Conservation (phyloP, 2,888 invertebrate genomes). For the Plagiodera versicolora region DNA sequence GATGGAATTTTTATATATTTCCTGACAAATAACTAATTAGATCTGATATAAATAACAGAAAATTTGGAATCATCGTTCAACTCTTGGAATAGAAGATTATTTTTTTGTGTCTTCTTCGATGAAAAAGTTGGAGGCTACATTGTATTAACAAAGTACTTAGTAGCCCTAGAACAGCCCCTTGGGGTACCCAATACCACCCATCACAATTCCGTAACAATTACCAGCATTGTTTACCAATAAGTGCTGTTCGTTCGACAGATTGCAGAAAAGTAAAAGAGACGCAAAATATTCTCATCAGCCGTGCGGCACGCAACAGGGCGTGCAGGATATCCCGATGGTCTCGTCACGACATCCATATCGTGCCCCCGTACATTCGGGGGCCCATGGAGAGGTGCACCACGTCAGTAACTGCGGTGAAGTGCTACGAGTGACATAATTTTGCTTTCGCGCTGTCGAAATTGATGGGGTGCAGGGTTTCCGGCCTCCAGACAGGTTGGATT, state of each 20-base stretch:
- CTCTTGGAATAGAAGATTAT: too few relatives aligned
- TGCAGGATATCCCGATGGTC: slow-evolving; percentile 45
- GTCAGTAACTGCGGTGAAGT: slow-evolving; percentile 6
- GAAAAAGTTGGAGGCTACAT: too few relatives aligned
- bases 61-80: too few relatives aligned
- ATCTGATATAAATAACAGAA: too few relatives aligned
- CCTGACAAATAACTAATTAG: too few relatives aligned
- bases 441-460: neutral
- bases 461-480: neutral
- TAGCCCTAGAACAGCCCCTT: too few relatives aligned
- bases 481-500: too few relatives aligned
- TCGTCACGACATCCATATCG: slow-evolving; percentile 41
- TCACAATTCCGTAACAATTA: too few relatives aligned
- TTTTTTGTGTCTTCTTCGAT: too few relatives aligned
- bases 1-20: too few relatives aligned
- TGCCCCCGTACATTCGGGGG: slow-evolving; percentile 45
- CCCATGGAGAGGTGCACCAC: slow-evolving; percentile 27
- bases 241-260: slow-evolving; percentile 42
- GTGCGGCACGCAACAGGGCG: slow-evolving; percentile 52
- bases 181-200: too few relatives aligned
- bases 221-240: slow-evolving; percentile 39
- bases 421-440: neutral
- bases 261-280: slow-evolving; percentile 39
- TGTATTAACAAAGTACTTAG: too few relatives aligned
- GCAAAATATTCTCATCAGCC: slow-evolving; percentile 39